A percentile compares a stretch with the other conserved stretches of the same genome.
Conservation (phyloP, 2,888 invertebrate genomes). For the Zaprionus obscuricornis region DNA sequence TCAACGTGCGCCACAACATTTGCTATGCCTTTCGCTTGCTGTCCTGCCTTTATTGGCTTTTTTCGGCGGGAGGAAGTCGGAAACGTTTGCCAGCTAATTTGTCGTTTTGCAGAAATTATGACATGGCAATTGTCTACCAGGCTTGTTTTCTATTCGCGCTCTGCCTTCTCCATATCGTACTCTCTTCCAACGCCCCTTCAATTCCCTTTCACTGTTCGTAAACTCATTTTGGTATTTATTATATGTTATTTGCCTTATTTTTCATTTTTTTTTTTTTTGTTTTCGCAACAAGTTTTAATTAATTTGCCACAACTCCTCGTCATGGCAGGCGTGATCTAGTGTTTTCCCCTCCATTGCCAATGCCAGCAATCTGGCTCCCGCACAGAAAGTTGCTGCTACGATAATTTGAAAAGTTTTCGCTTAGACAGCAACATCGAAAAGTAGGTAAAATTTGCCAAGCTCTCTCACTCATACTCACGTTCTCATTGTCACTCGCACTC, state of each 20-base stretch:
- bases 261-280: constrained; percentile 39
- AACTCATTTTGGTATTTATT: constrained; percentile 34
- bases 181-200: not conserved
- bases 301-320: constrained; percentile 66
- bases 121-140: constrained; percentile 50
- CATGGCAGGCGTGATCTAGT: constrained; percentile 22
- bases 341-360: constrained; percentile 8
- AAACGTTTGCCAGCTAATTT: constrained; percentile 67
- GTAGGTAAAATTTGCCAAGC: constrained; percentile 13
- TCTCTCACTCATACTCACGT: constrained; percentile 9
- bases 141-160: constrained; percentile 12
- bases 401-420: constrained; percentile 77
- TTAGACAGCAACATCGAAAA: constrained; percentile 64
- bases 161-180: no score
- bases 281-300: constrained; percentile 74
- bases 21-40: constrained; percentile 1
- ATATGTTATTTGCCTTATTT: constrained; percentile 22
- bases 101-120: constrained; percentile 69
- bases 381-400: constrained; percentile 71
- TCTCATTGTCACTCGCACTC: no score
- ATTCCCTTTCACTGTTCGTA: not conserved
- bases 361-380: constrained; percentile 9
- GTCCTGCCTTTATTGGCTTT: not conserved
- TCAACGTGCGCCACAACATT: constrained; percentile 4
- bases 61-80: constrained; percentile 11